A percentile compares a stretch with the other conserved stretches of the same genome.
These are phyloP conservation scores for Orycteropus afer DNA, from an alignment of 2,113 vertebrate species.

Conservation along the genomic window DNA sequence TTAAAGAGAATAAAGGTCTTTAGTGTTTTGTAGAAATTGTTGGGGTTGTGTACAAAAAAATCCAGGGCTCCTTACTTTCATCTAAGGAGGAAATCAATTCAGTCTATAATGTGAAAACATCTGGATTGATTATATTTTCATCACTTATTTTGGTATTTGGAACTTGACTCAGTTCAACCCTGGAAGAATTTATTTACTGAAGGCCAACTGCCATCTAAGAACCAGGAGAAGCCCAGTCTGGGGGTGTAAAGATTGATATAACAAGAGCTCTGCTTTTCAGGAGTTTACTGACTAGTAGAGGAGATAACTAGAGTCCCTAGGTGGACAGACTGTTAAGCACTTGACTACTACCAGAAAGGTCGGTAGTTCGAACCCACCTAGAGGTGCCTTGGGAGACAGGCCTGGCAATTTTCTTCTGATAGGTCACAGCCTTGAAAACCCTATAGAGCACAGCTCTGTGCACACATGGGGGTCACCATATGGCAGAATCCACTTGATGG, in stretches of 20 bases:
- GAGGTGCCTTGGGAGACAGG: not conserved
- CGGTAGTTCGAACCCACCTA: not conserved
- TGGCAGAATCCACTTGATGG: not conserved
- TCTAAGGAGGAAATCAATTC: slow-evolving; percentile 5
- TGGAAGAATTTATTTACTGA: not conserved
- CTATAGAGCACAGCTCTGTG: not conserved
- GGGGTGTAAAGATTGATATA: not conserved
- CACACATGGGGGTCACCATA: not conserved
- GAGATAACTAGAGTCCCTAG: not conserved
- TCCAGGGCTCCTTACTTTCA: slow-evolving; percentile 45
- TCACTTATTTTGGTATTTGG: slow-evolving; percentile 24
- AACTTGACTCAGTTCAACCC: slow-evolving; percentile 7
- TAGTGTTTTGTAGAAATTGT: not conserved
- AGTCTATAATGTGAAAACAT: slow-evolving; percentile 47
- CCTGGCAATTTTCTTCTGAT: not conserved
- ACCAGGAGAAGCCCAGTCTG: not conserved
- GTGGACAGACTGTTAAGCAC: not conserved
- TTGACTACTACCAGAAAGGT: not conserved
- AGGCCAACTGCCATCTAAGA: not conserved
- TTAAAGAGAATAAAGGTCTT: not conserved
- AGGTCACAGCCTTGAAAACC: not conserved
- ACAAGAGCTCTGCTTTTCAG: not conserved
- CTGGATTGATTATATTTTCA: slow-evolving; percentile 24
- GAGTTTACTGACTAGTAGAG: not conserved
- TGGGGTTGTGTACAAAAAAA: not conserved